Base-by-base conservation (phyloP, 2,113 vertebrate genomes). In the Falcunculus frontatus region DNA sequence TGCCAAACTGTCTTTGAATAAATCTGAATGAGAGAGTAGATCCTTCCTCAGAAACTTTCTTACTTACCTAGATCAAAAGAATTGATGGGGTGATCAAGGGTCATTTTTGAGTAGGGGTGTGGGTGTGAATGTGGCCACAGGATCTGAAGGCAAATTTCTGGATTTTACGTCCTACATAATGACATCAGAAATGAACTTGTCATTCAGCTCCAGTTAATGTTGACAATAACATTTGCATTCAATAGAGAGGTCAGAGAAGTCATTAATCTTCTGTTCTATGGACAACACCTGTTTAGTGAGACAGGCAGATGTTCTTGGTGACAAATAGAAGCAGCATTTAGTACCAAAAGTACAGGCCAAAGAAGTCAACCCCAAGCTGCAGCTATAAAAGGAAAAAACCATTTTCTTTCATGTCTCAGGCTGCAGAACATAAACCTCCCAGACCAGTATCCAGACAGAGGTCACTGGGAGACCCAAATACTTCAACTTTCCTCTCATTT, bases 91-190 rank as follows among this genome's bases (percentile, higher is more conserved):
- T 77, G 16, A 27, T 63, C 26, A 53, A 23, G 7, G 2, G 11
- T 0, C 0, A 3, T n/a, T 5, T 63, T 56, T 57, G 21, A 79
- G 15, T 63, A 62, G 20, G 15, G n/a, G 14, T 73, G 13, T 18
- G 23, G 0, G 0, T 44, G 7, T 44, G 17, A 62, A 37, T 35
- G 35, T 27, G 25, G 33, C 30, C 46, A 41, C 19, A 47, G 22
- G 7, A 1, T 41, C 52, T 64, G 52, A 35, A 90, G 59, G 20
- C 2, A 53, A 10, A 77, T 67, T 83, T 67, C 46, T 42, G 25
- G 33, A 30, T 7, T 79, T 89, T 84, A 32, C 15, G 17, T 87
- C 35, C 25, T 52, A 9, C 17, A 7, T 23, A 33, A 68, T 30
- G 35, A 60, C 29, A 73, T 70, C 57, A 93, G 42, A 89, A 92